phyloP scores from a whole-genome alignment of 2,888 invertebrate genomes.

The Sisyra nigra region DNA sequence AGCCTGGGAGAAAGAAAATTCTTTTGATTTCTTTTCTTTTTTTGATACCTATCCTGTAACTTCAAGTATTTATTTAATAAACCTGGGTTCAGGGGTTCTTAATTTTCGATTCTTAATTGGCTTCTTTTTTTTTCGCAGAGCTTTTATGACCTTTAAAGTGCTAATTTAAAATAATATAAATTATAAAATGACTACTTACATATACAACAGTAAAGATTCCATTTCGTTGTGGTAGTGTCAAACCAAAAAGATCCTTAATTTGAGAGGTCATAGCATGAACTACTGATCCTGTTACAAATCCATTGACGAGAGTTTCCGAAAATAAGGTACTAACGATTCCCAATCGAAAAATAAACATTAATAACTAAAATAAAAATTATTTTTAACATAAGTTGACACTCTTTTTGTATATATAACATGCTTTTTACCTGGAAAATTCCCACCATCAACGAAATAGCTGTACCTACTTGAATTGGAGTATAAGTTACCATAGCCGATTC shows the following conservation, averaged over 20 bases:
- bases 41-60: no score
- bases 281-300: slow-evolving; percentile 57
- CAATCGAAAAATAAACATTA: slow-evolving; percentile 44
- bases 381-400: background rate
- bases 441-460: slow-evolving; percentile 57
- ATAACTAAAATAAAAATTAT: slow-evolving; percentile 30
- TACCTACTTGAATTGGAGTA: slow-evolving; percentile 49
- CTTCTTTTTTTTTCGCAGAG: no score
- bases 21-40: no score
- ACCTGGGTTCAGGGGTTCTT: no score
- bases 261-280: slow-evolving; percentile 56
- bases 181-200: slow-evolving; percentile 24
- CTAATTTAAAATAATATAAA: background rate
- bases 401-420: slow-evolving; percentile 6
- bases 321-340: slow-evolving; percentile 42
- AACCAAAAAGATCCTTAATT: slow-evolving; percentile 41
- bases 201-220: slow-evolving; percentile 42
- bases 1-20: no score
- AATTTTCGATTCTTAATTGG: no score
- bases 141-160: no score
- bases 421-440: slow-evolving; percentile 60
- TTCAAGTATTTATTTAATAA: no score
- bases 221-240: slow-evolving; percentile 34
- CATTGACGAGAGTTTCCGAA: slow-evolving; percentile 50
- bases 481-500: slow-evolving; percentile 15